Conservation (phyloP, 2,113 vertebrate species). For the Halcyon senegalensis region DNA sequence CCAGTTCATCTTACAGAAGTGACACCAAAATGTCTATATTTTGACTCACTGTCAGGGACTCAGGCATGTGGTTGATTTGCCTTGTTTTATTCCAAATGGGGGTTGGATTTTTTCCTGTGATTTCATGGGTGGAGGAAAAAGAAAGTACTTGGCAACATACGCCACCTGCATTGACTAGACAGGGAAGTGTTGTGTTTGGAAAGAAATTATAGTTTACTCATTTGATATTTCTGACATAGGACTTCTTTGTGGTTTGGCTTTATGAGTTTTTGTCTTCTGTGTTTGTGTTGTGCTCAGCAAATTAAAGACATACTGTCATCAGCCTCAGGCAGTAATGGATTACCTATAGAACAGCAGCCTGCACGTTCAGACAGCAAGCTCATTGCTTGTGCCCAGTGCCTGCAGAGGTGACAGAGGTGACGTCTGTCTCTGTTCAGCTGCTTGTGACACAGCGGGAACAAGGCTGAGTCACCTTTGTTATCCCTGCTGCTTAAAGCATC, state of each 20-base stretch:
- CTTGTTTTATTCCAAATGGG: not conserved
- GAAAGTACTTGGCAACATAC: not conserved
- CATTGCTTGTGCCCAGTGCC: not conserved
- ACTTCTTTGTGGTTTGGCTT: not conserved
- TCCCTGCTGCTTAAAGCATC: not conserved
- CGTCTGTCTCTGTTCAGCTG: not conserved
- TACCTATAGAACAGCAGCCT: not conserved
- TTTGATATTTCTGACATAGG: not conserved
- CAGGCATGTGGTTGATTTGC: not conserved
- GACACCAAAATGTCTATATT: not conserved
- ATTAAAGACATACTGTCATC: not conserved
- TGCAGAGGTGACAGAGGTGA: not conserved
- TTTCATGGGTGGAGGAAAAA: not conserved
- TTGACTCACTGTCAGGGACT: not conserved
- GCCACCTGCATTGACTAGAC: not conserved
- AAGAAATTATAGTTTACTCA: not conserved
- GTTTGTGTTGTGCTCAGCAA: not conserved
- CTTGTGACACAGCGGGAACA: not conserved
- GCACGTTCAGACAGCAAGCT: not conserved
- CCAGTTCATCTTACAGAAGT: not conserved
- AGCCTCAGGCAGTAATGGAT: not conserved
- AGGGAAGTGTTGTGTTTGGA: not conserved
- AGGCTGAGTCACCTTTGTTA: not conserved
- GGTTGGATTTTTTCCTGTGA: not conserved
- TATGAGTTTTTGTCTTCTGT: not conserved